These are phyloP conservation scores for Mobula hypostoma DNA, from an alignment of 2,113 vertebrate species.

Conservation along the genomic window DNA sequence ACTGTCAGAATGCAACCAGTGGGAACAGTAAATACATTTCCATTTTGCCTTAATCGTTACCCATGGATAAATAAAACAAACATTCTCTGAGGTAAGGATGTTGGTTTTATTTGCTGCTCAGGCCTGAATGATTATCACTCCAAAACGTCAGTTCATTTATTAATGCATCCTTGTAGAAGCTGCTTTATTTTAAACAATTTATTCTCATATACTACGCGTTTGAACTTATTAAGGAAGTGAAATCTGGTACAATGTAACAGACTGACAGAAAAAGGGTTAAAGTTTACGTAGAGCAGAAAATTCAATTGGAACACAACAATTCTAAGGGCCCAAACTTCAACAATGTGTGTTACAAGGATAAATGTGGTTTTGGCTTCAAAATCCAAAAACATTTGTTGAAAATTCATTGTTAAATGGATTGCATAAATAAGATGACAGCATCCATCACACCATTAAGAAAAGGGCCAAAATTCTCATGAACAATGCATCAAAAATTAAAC, in stretches of 20 bases:
- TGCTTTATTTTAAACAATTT: not conserved
- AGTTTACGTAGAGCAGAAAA: not conserved
- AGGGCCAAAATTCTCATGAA: not conserved
- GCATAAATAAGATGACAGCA: too few species aligned
- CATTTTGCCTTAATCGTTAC: not conserved
- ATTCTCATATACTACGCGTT: not conserved
- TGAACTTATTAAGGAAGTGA: not conserved
- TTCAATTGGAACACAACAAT: not conserved
- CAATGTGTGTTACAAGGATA: not conserved
- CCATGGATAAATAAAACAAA: not conserved
- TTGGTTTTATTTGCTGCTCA: not conserved
- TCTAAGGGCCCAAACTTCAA: not conserved
- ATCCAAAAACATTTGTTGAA: too few species aligned
- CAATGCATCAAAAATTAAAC: not conserved
- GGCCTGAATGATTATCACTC: not conserved
- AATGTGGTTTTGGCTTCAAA: not conserved
- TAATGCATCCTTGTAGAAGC: not conserved
- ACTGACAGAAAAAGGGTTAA: not conserved
- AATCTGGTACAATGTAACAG: not conserved
- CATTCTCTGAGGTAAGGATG: not conserved
- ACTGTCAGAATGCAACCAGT: not conserved
- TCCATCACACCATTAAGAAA: not conserved
- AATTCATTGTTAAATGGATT: not conserved
- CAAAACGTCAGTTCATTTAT: not conserved
- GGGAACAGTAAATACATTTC: not conserved